These are phyloP conservation scores for Antitype chi DNA, from an alignment of 2,888 invertebrate species.

Conservation along the genomic window DNA sequence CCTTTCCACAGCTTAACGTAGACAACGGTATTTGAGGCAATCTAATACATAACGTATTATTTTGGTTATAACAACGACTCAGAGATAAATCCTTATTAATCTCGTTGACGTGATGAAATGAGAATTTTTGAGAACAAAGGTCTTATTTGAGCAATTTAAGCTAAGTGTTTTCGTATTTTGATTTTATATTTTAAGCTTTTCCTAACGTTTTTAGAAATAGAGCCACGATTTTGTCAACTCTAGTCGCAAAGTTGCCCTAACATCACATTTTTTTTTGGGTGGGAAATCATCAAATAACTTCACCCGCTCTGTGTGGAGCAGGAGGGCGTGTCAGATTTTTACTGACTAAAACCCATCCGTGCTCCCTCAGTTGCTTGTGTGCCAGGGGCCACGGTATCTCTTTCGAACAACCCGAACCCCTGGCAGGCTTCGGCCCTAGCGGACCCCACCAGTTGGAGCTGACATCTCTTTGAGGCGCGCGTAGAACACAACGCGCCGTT, in stretches of 20 bases:
- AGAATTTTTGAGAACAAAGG: conserved; percentile 10
- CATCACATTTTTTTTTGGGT: no score
- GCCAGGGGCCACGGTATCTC: no score
- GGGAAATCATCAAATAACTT: no score
- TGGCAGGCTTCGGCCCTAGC: no score
- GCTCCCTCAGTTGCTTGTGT: no score
- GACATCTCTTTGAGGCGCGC: no score
- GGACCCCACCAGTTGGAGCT: no score
- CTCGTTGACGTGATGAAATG: conserved; percentile 15
- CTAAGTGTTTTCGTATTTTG: conserved; percentile 3
- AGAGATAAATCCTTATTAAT: conserved; percentile 20
- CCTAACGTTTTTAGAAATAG: background rate
- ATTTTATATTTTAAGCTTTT: background rate
- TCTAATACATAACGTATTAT: conserved; percentile 8
- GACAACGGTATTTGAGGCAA: background rate
- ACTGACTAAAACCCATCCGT: no score
- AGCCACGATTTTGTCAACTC: background rate
- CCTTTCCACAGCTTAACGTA: background rate
- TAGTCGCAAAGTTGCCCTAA: background rate
- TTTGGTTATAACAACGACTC: background rate
- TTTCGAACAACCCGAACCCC: no score
- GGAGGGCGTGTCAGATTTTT: no score
- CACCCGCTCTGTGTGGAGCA: no score
- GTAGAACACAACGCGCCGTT: no score
- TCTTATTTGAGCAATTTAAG: background rate